Percentiles rank a stretch among this genome's conserved stretches.
phyloP scores from a whole-genome alignment of 2,797 vertebrate species.

The Halcyon badia region DNA sequence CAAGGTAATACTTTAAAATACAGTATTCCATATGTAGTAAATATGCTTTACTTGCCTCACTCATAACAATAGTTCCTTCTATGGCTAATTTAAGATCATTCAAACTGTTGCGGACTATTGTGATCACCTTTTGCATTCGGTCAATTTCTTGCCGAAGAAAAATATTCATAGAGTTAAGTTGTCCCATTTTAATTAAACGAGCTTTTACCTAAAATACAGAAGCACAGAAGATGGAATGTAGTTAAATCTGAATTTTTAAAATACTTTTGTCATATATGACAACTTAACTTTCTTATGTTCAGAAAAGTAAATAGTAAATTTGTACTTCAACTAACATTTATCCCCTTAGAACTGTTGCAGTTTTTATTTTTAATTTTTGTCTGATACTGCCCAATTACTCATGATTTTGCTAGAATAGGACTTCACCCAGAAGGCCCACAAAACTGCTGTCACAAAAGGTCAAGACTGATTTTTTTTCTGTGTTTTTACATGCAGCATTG shows the following conservation, averaged over 20 bases:
- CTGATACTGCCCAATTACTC: not conserved
- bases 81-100: slow-evolving; percentile 87
- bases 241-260: not conserved
- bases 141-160: slow-evolving; percentile 90
- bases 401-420: not conserved
- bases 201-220: slow-evolving; percentile 81
- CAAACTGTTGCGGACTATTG: slow-evolving; percentile 80
- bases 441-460: not conserved
- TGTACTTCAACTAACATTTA: not conserved
- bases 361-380: not conserved
- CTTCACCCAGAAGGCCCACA: not conserved
- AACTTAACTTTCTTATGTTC: not conserved
- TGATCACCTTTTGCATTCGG: slow-evolving; percentile 87
- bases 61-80: slow-evolving; percentile 90
- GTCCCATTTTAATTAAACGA: slow-evolving; percentile 85
- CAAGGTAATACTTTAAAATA: not conserved
- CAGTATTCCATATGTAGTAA: not conserved
- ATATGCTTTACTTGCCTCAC: slow-evolving; percentile 73
- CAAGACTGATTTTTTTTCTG: not conserved
- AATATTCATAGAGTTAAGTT: slow-evolving; percentile 89
- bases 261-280: not conserved
- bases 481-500: not conserved
- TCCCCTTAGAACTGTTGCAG: not conserved
- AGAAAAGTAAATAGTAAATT: not conserved
- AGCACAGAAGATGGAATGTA: not conserved